Conservation (phyloP, 2,888 invertebrate genomes). For the Adela reaumurella region DNA sequence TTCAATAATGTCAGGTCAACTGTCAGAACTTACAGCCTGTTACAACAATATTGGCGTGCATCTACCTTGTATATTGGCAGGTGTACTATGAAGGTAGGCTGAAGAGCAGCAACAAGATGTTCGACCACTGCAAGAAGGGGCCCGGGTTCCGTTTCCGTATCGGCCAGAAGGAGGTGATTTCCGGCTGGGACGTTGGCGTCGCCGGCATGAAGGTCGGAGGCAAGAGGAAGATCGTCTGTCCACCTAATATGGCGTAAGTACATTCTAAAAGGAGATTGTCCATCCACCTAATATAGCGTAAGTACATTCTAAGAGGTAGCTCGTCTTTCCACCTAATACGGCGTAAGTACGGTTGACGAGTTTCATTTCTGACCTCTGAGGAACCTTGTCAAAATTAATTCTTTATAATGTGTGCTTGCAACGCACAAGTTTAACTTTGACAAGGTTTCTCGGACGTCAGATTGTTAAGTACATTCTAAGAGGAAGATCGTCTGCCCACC, state of each 20-base stretch:
- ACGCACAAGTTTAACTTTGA: no score
- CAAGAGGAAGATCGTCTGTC: constrained; percentile 79
- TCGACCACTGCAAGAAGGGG: constrained; percentile 73
- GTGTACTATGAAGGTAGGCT: constrained; percentile 86
- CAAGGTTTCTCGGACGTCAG: no score
- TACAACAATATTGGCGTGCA: no score
- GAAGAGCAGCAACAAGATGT: constrained; percentile 79
- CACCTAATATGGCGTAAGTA: constrained; percentile 82
- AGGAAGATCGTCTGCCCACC: no score
- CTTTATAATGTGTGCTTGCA: no score
- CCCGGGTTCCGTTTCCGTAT: constrained; percentile 83
- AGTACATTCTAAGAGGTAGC: constrained; percentile 61
- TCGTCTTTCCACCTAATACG: constrained; percentile 79
- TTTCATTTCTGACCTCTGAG: no score
- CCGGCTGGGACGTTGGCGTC: constrained; percentile 89
- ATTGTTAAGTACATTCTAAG: no score
- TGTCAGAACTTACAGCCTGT: no score
- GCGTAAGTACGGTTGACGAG: no score
- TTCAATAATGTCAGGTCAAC: no score
- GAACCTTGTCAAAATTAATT: no score
- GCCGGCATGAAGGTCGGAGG: constrained; percentile 93
- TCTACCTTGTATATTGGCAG: no score
- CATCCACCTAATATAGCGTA: constrained; percentile 86
- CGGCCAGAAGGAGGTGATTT: constrained; percentile 83
- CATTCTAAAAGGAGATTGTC: constrained; percentile 61